Conservation (phyloP, 2,797 vertebrate genomes). For the Eospalax fontanierii region DNA sequence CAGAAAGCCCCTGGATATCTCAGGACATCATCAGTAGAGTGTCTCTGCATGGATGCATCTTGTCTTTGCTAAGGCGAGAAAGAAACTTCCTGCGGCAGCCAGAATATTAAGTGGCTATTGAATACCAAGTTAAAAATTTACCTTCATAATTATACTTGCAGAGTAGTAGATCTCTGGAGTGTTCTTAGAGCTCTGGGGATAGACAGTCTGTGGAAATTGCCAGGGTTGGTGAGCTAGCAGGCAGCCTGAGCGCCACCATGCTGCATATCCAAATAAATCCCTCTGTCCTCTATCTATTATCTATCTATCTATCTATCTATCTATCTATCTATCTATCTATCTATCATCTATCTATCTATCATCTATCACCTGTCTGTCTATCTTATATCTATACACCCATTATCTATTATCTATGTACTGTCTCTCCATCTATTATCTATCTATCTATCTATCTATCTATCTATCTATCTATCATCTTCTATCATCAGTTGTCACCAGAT, state of each 20-base stretch:
- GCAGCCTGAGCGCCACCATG: not conserved
- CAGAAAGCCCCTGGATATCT: constrained; percentile 40
- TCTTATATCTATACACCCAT: not conserved
- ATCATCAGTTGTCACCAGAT: not conserved
- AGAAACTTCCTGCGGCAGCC: constrained; percentile 48
- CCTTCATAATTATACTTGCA: constrained; percentile 40
- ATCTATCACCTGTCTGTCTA: not conserved
- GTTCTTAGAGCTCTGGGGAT: constrained; percentile 31
- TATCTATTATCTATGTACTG: not conserved
- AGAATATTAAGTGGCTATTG: constrained; percentile 42
- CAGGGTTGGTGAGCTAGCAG: not conserved
- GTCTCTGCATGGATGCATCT: not conserved
- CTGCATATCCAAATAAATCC: not conserved
- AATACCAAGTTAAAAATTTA: constrained; percentile 39
- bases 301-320: not conserved
- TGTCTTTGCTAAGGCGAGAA: constrained; percentile 52
- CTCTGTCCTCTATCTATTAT: not conserved
- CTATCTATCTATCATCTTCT: not conserved
- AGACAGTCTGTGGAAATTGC: constrained; percentile 26
- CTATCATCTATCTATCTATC: not conserved
- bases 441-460: not conserved
- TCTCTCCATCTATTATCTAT: not conserved
- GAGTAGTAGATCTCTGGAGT: constrained; percentile 16
- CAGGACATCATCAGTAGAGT: constrained; percentile 16
- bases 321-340: not conserved